A percentile compares a stretch with the other conserved stretches of the same genome.
Conservation (phyloP, 2,113 vertebrate genomes). For the Catharus fuscescens region DNA sequence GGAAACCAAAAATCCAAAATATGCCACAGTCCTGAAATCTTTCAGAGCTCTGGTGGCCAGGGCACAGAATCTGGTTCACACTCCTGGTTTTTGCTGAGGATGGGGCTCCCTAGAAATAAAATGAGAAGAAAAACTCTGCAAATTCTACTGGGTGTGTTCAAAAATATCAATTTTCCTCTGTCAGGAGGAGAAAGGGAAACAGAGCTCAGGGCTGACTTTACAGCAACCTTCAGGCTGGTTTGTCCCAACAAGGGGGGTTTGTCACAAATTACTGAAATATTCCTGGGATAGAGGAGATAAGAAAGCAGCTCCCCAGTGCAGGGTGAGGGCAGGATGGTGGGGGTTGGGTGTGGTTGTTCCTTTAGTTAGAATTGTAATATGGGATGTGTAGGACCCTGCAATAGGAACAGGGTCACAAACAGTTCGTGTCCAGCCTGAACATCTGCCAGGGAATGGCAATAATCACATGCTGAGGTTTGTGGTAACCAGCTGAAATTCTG, state of each 20-base stretch:
- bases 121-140: background rate
- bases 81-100: background rate
- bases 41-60: background rate
- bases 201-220: background rate
- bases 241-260: background rate
- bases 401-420: background rate
- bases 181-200: background rate
- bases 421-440: accelerated
- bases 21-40: background rate
- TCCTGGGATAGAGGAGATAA: background rate
- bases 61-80: background rate
- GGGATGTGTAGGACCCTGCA: background rate
- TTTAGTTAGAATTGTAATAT: accelerated
- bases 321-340: background rate
- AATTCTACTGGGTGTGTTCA: background rate
- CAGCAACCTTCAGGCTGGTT: background rate
- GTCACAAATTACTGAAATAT: background rate
- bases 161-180: background rate
- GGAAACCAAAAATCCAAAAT: background rate
- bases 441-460: background rate
- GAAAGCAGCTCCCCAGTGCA: accelerated
- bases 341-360: background rate
- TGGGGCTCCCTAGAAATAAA: background rate
- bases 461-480: background rate
- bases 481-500: background rate